Evolutionary conservation across 2,888 invertebrate species (phyloP).

Genomic region (Meghimatium bilineatum): DNA sequence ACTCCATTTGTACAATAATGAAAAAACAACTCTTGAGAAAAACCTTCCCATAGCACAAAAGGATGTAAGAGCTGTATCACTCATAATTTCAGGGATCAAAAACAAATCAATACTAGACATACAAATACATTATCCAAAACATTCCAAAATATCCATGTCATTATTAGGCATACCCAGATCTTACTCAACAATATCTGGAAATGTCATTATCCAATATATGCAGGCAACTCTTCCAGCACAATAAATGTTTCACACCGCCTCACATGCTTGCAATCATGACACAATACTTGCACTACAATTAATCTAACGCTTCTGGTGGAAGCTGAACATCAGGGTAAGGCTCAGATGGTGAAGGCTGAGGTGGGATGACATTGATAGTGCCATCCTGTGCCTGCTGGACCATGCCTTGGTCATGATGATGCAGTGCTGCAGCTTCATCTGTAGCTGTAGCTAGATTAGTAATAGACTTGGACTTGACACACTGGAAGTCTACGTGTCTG

Average conservation of each 20-base stretch:
- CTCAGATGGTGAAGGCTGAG: conserved; percentile 76
- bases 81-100: no score
- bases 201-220: neutral
- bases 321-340: conserved; percentile 72
- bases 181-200: no score
- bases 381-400: conserved; percentile 71
- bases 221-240: neutral
- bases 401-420: conserved; percentile 79
- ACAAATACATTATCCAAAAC: no score
- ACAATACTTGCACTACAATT: neutral
- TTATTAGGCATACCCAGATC: no score
- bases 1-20: no score
- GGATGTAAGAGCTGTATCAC: no score
- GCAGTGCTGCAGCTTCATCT: conserved; percentile 83
- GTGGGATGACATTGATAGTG: conserved; percentile 77
- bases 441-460: conserved; percentile 91
- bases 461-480: conserved; percentile 97
- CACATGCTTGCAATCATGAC: neutral
- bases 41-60: no score
- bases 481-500: conserved; percentile 98
- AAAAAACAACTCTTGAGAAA: no score
- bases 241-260: neutral
- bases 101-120: no score
- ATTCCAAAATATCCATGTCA: no score
- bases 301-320: conserved; percentile 62